Evolutionary conservation across 2,113 vertebrate genomes (phyloP).

Genomic region (Paedocypris sp.): DNA sequence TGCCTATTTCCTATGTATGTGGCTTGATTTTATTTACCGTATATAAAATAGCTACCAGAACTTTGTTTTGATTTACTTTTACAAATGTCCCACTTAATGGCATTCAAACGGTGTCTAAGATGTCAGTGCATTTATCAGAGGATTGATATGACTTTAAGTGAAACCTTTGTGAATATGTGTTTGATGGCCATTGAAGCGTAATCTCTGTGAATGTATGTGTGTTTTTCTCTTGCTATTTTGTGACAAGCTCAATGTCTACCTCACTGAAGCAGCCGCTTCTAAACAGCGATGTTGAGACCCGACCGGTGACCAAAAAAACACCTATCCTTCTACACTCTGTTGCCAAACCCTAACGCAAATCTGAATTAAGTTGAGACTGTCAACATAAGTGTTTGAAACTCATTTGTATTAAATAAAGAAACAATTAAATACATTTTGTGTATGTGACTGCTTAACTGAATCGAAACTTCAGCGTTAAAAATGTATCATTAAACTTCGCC

Average conservation of each 20-base stretch:
- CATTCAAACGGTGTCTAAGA: neutral
- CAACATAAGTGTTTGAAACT: constrained; percentile 45
- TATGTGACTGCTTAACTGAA: constrained; percentile 3
- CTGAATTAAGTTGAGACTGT: constrained; percentile 17
- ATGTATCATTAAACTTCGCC: no score
- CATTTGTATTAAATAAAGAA: constrained; percentile 42
- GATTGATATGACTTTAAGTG: constrained; percentile 2
- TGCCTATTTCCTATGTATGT: no score
- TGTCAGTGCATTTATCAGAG: neutral
- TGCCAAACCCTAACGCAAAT: constrained; percentile 39
- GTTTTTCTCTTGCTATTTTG: constrained; percentile 44
- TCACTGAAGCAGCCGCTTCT: constrained; percentile 61
- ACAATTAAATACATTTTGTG: constrained; percentile 57
- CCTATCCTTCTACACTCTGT: constrained; percentile 24
- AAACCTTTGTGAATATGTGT: constrained; percentile 5
- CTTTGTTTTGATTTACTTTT: neutral
- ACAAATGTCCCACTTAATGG: neutral
- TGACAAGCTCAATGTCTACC: constrained; percentile 63
- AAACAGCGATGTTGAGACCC: constrained; percentile 54
- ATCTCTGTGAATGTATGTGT: constrained; percentile 26
- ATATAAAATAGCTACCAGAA: no score
- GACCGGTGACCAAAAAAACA: constrained; percentile 54
- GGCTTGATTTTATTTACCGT: no score
- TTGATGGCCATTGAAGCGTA: constrained; percentile 10
- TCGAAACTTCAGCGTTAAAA: no score